These are phyloP conservation scores for Arion vulgaris DNA, from an alignment of 1,140 invertebrate species.

Conservation along the genomic window DNA sequence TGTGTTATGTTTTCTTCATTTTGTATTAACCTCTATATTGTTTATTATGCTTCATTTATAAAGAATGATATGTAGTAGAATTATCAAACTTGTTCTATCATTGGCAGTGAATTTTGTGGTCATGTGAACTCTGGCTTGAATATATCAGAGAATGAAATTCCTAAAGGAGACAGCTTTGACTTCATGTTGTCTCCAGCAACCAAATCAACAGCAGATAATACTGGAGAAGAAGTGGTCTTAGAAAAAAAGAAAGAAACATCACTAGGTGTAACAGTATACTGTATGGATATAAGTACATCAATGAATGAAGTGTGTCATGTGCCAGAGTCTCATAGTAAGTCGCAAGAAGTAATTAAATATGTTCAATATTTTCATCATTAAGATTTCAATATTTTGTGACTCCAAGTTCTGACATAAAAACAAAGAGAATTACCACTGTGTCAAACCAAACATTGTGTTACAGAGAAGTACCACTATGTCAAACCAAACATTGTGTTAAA, in stretches of 20 bases:
- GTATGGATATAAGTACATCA: conserved; percentile 69
- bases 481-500: no score
- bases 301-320: conserved; percentile 55
- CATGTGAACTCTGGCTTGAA: conserved; percentile 58
- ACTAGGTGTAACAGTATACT: conserved; percentile 62
- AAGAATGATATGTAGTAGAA: not conserved
- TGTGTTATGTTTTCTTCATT: no score
- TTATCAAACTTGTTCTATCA: conserved; percentile 1
- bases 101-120: conserved; percentile 68
- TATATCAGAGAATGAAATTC: conserved; percentile 58
- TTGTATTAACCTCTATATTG: no score
- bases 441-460: no score
- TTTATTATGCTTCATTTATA: no score
- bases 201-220: conserved; percentile 27
- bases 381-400: no score
- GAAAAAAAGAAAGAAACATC: conserved; percentile 44
- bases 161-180: conserved; percentile 60
- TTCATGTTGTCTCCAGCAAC: conserved; percentile 58
- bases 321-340: conserved; percentile 60
- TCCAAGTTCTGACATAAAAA: no score
- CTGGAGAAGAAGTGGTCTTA: conserved; percentile 38
- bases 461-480: no score
- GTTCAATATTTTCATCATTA: no score
- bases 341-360: not conserved
- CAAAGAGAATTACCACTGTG: no score